Conservation (phyloP, 2,888 invertebrate genomes). For the Griposia aprilina region DNA sequence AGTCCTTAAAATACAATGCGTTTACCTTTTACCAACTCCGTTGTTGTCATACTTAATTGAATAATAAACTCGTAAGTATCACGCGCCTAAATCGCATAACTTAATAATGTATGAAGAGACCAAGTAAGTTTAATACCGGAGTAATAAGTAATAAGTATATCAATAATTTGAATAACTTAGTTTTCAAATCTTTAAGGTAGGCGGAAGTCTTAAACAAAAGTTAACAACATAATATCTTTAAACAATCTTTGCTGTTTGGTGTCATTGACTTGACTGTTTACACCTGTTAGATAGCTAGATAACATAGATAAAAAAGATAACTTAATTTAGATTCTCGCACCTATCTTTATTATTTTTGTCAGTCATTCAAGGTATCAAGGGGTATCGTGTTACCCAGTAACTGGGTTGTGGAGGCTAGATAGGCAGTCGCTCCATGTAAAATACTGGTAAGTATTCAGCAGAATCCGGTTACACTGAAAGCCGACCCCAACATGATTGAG, state of each 20-base stretch:
- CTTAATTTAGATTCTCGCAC: neutral
- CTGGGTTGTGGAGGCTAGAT: too few relatives aligned
- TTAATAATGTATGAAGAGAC: neutral
- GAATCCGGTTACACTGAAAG: too few relatives aligned
- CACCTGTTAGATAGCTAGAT: conserved; percentile 5
- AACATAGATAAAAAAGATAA: conserved; percentile 5
- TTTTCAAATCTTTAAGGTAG: neutral
- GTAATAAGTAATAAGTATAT: too few relatives aligned
- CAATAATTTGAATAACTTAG: neutral
- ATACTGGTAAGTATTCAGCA: too few relatives aligned
- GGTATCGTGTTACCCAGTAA: too few relatives aligned
- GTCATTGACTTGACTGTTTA: conserved; percentile 29
- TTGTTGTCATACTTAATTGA: conserved; percentile 12
- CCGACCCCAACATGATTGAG: too few relatives aligned
- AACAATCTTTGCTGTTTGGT: conserved; percentile 1
- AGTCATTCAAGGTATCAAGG: neutral
- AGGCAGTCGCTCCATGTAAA: too few relatives aligned
- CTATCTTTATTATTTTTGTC: neutral
- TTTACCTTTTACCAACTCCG: neutral
- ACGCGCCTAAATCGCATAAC: conserved; percentile 12
- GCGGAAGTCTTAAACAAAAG: conserved; percentile 15
- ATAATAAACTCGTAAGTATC: conserved; percentile 7
- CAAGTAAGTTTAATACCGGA: neutral
- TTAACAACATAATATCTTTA: neutral
- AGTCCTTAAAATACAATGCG: neutral